Percentiles rank a stretch among this genome's conserved stretches.
Evolutionary conservation across 2,113 vertebrate genomes (phyloP).

Genomic region (Amazona vittata): DNA sequence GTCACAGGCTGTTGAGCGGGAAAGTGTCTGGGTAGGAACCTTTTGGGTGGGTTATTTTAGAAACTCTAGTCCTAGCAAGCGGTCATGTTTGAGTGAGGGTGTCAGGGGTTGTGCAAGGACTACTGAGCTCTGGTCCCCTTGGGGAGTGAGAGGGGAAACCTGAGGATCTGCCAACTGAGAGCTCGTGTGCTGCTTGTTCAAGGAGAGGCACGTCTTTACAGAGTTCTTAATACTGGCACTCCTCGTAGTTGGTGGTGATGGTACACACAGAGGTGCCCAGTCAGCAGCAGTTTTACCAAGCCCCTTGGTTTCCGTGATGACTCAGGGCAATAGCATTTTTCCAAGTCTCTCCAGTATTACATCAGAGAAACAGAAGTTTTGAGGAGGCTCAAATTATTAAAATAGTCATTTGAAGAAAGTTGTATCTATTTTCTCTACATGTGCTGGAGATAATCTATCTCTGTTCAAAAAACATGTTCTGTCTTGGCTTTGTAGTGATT

Average conservation of each 20-base stretch:
- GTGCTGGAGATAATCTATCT: not conserved
- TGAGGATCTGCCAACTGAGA: not conserved
- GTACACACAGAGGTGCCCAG: not conserved
- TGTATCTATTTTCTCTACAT: not conserved
- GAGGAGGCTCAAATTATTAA: not conserved
- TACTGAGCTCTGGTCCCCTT: not conserved
- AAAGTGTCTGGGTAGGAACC: not conserved
- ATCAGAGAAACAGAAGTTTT: not conserved
- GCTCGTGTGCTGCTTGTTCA: rapidly evolving
- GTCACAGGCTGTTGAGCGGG: not conserved
- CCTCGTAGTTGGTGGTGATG: not conserved
- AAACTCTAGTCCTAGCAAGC: not conserved
- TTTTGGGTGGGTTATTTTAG: not conserved
- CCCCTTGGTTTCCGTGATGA: not conserved
- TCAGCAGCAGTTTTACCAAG: rapidly evolving
- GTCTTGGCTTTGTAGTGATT: not conserved
- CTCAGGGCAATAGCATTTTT: not conserved
- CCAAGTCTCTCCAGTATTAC: not conserved
- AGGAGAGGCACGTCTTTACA: not conserved
- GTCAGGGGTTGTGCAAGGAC: not conserved
- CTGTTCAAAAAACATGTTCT: not conserved
- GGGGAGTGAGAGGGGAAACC: not conserved
- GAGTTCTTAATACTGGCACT: not conserved
- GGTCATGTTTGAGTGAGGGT: not conserved
- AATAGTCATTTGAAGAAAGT: not conserved